These are phyloP conservation scores for Acrocephalus scirpaceus DNA, from an alignment of 2,797 vertebrate genomes.

Conservation along the genomic window DNA sequence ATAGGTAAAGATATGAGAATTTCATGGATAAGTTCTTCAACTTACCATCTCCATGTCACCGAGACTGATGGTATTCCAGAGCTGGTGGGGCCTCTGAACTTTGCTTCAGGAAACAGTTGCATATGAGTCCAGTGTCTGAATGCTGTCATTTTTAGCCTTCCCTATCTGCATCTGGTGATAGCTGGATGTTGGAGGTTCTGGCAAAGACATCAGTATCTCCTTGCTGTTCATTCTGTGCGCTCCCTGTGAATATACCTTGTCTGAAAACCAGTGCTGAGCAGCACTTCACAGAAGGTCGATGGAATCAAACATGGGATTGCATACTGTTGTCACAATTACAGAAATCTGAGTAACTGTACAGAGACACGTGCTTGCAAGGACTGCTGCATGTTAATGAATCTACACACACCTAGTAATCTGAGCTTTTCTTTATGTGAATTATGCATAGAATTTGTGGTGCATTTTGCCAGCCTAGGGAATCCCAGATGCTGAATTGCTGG, in stretches of 20 bases:
- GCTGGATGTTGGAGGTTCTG: neutral
- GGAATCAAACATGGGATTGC: neutral
- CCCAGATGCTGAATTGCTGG: neutral
- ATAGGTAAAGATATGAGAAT: neutral
- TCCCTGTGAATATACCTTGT: neutral
- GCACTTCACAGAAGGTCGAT: neutral
- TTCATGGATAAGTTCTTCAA: neutral
- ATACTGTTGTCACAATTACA: neutral
- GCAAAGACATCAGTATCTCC: neutral
- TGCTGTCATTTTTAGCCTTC: neutral
- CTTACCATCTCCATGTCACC: accelerated
- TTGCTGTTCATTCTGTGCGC: neutral
- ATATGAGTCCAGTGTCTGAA: neutral
- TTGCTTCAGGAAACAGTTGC: neutral
- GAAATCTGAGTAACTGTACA: neutral
- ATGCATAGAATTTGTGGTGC: neutral
- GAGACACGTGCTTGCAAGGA: neutral
- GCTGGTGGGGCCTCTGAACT: neutral
- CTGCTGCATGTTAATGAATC: neutral
- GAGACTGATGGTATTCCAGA: neutral
- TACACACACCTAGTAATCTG: neutral
- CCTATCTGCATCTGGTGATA: neutral
- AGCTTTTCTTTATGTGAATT: neutral
- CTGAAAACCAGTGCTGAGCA: neutral
- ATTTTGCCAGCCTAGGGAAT: neutral